Percentiles rank a stretch among this genome's conserved stretches.
Conservation (phyloP, 2,113 vertebrate genomes). For the Nansenia antarctica region DNA sequence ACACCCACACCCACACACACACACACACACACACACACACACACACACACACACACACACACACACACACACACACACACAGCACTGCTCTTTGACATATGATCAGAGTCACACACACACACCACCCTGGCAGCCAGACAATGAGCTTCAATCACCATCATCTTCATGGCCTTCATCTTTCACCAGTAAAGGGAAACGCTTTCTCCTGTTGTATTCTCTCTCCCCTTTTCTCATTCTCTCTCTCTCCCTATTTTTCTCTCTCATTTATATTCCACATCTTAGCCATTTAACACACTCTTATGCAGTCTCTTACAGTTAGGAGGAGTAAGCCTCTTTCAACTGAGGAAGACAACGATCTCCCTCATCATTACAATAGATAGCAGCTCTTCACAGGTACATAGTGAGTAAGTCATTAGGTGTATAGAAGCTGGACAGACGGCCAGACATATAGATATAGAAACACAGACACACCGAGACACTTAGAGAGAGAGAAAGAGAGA, state of each 20-base stretch:
- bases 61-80: constrained; percentile 26
- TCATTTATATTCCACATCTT: no score
- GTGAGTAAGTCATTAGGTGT: neutral
- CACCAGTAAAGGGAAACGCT: no score
- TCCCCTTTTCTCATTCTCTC: no score
- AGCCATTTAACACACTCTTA: no score
- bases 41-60: constrained; percentile 5
- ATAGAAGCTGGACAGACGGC: neutral
- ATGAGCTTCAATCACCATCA: constrained; percentile 59
- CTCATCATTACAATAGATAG: constrained; percentile 36
- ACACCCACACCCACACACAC: constrained; percentile 47
- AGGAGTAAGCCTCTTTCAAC: no score
- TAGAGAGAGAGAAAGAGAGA: neutral
- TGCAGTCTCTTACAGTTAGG: no score
- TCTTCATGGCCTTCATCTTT: constrained; percentile 65
- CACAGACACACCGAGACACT: neutral
- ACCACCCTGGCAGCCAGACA: constrained; percentile 61
- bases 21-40: constrained; percentile 4
- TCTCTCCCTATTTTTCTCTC: no score
- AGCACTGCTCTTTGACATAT: constrained; percentile 46
- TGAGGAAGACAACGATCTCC: no score
- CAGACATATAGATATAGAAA: neutral
- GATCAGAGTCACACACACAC: constrained; percentile 43
- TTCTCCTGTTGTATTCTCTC: neutral
- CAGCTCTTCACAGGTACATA: neutral